Evolutionary conservation across 2,888 invertebrate genomes (phyloP).

Genomic region (Andrena haemorrhoa): DNA sequence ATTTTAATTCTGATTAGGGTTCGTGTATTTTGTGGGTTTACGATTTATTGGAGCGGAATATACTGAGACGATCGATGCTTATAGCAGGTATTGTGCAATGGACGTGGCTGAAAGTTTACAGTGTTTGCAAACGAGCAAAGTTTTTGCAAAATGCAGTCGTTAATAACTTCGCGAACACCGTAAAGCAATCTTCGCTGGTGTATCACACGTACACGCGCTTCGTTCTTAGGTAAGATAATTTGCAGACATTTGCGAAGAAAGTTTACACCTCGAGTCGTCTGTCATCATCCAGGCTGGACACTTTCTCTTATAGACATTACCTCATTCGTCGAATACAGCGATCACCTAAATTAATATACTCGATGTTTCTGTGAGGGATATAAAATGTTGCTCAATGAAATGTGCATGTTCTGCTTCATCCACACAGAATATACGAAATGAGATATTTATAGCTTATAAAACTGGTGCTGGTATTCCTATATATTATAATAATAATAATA

Average conservation of each 20-base stretch:
- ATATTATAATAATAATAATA: too few relatives aligned
- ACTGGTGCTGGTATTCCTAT: too few relatives aligned
- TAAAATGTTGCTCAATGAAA: too few relatives aligned
- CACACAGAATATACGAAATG: not conserved
- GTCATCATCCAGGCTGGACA: not conserved
- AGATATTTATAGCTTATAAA: too few relatives aligned
- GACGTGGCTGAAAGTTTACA: not conserved
- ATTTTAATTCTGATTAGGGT: too few relatives aligned
- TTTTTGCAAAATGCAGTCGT: not conserved
- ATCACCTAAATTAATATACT: not conserved
- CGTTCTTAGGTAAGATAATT: not conserved
- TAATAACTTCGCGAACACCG: too few relatives aligned
- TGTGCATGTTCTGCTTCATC: not conserved
- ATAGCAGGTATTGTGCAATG: not conserved
- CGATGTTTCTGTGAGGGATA: not conserved
- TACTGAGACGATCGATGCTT: not conserved
- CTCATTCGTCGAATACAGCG: not conserved
- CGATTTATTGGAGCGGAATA: not conserved
- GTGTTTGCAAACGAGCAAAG: too few relatives aligned
- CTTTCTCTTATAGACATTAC: constrained; percentile 16
- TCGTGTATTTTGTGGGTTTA: too few relatives aligned
- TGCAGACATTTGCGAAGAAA: constrained; percentile 21
- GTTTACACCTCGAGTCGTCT: constrained; percentile 5
- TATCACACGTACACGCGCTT: too few relatives aligned
- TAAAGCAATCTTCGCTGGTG: too few relatives aligned